A percentile compares a stretch with the other conserved stretches of the same genome.
These are phyloP conservation scores for Octopus sinensis DNA, from an alignment of 1,140 invertebrate genomes.

Conservation along the genomic window DNA sequence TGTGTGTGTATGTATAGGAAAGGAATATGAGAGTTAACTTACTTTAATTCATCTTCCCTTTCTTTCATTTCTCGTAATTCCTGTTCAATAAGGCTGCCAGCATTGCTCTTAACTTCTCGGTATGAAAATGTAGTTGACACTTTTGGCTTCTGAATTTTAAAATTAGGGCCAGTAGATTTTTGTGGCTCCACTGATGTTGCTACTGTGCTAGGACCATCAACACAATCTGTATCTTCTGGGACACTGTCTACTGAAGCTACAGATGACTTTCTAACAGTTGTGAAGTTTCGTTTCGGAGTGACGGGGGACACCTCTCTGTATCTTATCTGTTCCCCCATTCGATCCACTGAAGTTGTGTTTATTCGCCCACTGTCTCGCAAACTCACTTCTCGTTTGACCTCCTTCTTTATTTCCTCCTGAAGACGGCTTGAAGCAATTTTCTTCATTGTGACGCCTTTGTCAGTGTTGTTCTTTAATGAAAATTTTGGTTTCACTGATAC, in stretches of 20 bases:
- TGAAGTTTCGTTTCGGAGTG: slow-evolving; percentile 46
- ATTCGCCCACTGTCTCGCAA: slow-evolving; percentile 46
- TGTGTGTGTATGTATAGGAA: neutral
- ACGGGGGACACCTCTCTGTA: slow-evolving; percentile 40
- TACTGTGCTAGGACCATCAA: too few relatives aligned
- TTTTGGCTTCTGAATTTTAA: neutral
- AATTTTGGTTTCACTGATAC: neutral
- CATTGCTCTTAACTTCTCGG: slow-evolving; percentile 46
- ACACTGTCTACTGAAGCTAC: neutral
- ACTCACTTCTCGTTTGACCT: slow-evolving; percentile 39
- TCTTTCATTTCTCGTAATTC: slow-evolving; percentile 52
- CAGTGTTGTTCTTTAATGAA: neutral
- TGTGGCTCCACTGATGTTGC: too few relatives aligned
- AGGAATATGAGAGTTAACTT: slow-evolving; percentile 18
- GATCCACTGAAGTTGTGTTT: slow-evolving; percentile 46
- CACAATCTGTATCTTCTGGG: too few relatives aligned
- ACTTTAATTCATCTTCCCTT: slow-evolving; percentile 51
- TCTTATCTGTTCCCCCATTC: slow-evolving; percentile 40
- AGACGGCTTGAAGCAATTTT: slow-evolving; percentile 41
- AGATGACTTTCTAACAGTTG: slow-evolving; percentile 31
- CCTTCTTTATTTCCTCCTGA: slow-evolving; percentile 44
- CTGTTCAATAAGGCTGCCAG: slow-evolving; percentile 50
- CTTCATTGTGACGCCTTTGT: slow-evolving; percentile 27
- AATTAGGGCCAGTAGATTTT: neutral
- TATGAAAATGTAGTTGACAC: slow-evolving; percentile 42